A percentile compares a stretch with the other conserved stretches of the same genome.
Evolutionary conservation across 2,888 invertebrate genomes (phyloP).

Genomic region (Poecilobothrus nobilitatus): DNA sequence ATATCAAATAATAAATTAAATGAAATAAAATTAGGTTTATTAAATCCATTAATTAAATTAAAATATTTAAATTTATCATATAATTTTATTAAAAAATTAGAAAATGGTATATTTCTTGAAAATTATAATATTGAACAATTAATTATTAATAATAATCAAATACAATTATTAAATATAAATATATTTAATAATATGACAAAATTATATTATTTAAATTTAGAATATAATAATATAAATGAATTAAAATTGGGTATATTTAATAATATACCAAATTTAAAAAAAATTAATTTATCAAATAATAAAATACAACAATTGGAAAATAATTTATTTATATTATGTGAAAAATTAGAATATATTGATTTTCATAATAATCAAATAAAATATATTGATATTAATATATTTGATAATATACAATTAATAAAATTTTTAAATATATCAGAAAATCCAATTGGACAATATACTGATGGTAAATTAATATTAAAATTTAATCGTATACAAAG

Average conservation of each 20-base stretch:
- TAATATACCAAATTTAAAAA: not conserved
- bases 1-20: not conserved
- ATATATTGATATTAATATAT: not conserved
- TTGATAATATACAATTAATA: not conserved
- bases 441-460: not conserved
- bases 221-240: not conserved
- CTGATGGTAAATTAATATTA: not conserved
- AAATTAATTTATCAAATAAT: constrained; percentile 1
- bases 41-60: constrained; percentile 1
- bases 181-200: not conserved
- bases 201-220: not conserved
- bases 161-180: not conserved
- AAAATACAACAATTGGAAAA: not conserved
- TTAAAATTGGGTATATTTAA: not conserved
- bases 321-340: not conserved
- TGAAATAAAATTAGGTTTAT: constrained; percentile 1
- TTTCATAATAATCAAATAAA: not conserved
- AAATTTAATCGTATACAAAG: not conserved
- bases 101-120: not conserved
- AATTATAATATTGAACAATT: not conserved
- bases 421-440: not conserved
- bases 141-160: not conserved
- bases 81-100: not conserved
- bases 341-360: not conserved
- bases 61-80: not conserved